Evolutionary conservation across 2,113 vertebrate species (phyloP).

Genomic region (Gavialis gangeticus): DNA sequence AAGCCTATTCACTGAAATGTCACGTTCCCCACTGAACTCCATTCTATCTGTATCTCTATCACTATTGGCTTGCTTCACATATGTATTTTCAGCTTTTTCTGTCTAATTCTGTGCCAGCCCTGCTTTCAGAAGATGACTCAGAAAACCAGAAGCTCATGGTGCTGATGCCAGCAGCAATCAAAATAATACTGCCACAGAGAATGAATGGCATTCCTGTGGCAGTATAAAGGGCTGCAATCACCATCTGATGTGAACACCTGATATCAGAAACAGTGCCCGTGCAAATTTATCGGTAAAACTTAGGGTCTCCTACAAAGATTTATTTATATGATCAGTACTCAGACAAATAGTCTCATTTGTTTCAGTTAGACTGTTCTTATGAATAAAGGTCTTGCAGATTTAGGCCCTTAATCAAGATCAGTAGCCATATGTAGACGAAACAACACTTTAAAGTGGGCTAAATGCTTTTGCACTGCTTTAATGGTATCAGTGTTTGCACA

Average conservation of each 20-base stretch:
- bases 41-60: not conserved
- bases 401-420: not conserved
- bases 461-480: too few relatives aligned
- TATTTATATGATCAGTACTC: not conserved
- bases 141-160: not conserved
- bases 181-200: not conserved
- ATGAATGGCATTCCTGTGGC: not conserved
- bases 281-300: not conserved
- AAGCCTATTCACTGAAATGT: not conserved
- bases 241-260: not conserved
- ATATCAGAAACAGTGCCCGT: not conserved
- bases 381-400: not conserved
- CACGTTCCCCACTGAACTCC: slow-evolving; percentile 16
- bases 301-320: not conserved
- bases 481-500: too few relatives aligned
- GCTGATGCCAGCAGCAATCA: not conserved
- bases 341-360: not conserved
- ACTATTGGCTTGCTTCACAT: slow-evolving; percentile 12
- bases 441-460: too few relatives aligned
- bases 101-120: not conserved
- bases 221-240: not conserved
- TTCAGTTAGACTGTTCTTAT: not conserved
- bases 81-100: not conserved
- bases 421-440: not conserved
- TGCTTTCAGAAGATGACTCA: not conserved